Base-by-base conservation (phyloP, 2,888 invertebrate species). In the Heteromyza rotundicornis region DNA sequence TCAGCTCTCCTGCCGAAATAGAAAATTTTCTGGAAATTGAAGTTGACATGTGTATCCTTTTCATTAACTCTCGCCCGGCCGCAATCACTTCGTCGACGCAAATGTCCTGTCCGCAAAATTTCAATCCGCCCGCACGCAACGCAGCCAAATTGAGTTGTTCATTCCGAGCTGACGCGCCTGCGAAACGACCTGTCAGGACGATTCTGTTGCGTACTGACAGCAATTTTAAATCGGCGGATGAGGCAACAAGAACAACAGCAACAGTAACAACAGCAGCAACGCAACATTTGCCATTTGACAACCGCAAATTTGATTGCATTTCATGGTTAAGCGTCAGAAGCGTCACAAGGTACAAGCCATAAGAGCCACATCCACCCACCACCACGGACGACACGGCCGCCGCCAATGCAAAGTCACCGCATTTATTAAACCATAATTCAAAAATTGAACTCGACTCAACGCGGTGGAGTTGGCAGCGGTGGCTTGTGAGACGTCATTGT, bases 1-100 rank as follows among this genome's bases (percentile, higher is more conserved):
- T 40, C 40, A 32, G 32, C 27, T 51, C 49, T 12, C 24, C 24
- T 24, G 51, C 24, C 2, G 35, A 50, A 55, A 57, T 22, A 23
- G 44, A 32, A 51, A 56, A 59, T 60, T 57, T 60, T 64, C 69
- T 70, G 69, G 70, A 78, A 78, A 79, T 81, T 77, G 73, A 78
- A 78, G 76, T 73, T 79, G 81, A 82, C 81, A 81, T 81, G 81
- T 82, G 81, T 80, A 81, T 81, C 79, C 79, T 80, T 80, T 81
- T 81, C 81, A 81, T 82, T 80, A 81, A 80, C 75, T 78, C 78
- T 75, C 76, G 73, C 77, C 75, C 67, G 36, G 44, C 40, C 59
- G 61, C 47, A 52, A 22, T 17, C 32, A 53, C 19, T 1, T 1
- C 12, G 32, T 10, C 27, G 24, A 12, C 35, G 23, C 20, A 47